A percentile compares a stretch with the other conserved stretches of the same genome.
phyloP scores from a whole-genome alignment of 1,140 invertebrate genomes.

The Apocrypta bakeri region DNA sequence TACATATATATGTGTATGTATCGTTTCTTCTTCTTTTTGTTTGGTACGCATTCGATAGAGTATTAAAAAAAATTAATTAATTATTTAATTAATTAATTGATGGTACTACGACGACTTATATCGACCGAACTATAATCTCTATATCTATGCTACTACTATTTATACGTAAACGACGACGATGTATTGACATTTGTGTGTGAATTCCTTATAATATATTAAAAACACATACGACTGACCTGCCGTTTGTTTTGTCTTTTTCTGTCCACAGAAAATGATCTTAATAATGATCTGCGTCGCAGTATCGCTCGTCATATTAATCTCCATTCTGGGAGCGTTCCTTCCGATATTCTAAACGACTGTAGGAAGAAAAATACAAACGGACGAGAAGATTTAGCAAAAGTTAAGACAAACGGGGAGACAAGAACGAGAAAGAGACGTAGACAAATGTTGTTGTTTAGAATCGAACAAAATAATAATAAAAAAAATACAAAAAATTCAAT shows the following conservation, averaged over 20 bases:
- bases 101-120: neutral
- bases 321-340: slow-evolving; percentile 68
- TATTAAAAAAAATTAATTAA: neutral
- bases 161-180: too few species aligned
- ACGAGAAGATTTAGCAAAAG: slow-evolving; percentile 43
- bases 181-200: neutral
- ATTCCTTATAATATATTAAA: neutral
- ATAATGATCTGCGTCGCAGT: slow-evolving; percentile 86
- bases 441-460: slow-evolving; percentile 33
- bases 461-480: neutral
- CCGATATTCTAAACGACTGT: slow-evolving; percentile 65
- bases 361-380: slow-evolving; percentile 41
- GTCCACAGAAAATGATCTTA: slow-evolving; percentile 91
- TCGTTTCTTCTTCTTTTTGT: neutral
- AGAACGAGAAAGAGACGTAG: slow-evolving; percentile 50
- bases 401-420: slow-evolving; percentile 41
- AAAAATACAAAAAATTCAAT: slow-evolving; percentile 41
- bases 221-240: slow-evolving; percentile 41
- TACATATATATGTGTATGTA: too few species aligned
- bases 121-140: neutral
- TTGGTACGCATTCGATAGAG: neutral
- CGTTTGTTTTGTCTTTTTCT: slow-evolving; percentile 74
- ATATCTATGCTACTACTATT: neutral
- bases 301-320: slow-evolving; percentile 70
- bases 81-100: too few species aligned